Percentiles rank a stretch among this genome's conserved stretches.
phyloP scores from a whole-genome alignment of 2,797 vertebrate species.

The Ciconia nigra region DNA sequence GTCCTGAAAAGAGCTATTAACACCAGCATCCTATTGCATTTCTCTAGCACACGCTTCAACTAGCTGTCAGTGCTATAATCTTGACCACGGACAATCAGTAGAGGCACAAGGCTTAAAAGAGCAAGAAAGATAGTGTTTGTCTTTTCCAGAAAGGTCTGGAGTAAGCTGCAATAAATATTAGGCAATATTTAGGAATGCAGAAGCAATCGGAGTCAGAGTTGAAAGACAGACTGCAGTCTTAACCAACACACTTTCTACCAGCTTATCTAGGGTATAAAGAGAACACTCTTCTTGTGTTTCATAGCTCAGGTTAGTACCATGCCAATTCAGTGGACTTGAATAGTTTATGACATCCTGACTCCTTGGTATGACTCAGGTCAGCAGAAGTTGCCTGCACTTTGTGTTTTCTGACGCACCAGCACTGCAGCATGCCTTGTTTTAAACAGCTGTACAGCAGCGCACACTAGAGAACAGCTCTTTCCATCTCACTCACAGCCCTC shows the following conservation, averaged over 20 bases:
- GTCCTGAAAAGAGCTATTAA: neutral
- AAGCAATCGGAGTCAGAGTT: neutral
- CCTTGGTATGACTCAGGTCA: neutral
- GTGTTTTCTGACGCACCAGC: neutral
- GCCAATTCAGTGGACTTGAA: neutral
- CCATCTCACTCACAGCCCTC: neutral
- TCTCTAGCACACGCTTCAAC: neutral
- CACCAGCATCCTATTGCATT: neutral
- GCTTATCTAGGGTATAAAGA: neutral
- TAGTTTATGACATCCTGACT: neutral
- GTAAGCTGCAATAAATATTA: neutral
- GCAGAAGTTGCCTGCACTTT: conserved; percentile 3
- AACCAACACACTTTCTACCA: neutral
- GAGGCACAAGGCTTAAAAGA: neutral
- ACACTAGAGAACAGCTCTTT: neutral
- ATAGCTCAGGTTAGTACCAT: neutral
- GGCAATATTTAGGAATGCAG: neutral
- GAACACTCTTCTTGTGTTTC: neutral
- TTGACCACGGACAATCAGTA: neutral
- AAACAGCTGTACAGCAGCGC: conserved; percentile 16
- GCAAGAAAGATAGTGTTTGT: neutral
- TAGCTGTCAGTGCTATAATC: neutral
- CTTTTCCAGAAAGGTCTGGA: neutral
- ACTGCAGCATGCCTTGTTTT: conserved; percentile 17
- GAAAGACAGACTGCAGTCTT: neutral